These are phyloP conservation scores for Rhagophthalmus giganteus DNA, from an alignment of 2,888 invertebrate species.

Conservation along the genomic window DNA sequence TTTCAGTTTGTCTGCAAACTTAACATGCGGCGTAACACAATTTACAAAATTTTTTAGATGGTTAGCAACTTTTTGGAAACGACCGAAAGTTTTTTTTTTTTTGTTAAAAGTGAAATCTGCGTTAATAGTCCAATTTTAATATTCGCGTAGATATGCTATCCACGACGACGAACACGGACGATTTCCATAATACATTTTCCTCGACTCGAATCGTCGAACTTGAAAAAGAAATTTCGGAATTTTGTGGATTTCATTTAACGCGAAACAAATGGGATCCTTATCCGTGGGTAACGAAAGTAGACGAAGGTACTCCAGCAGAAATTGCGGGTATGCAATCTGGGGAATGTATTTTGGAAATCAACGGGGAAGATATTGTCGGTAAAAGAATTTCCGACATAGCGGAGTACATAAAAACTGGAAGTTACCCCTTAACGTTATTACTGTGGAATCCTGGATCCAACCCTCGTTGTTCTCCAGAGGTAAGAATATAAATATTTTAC, in stretches of 20 bases:
- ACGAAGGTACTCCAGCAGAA: slow-evolving; percentile 64
- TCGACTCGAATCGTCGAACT: slow-evolving; percentile 58
- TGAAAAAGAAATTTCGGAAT: slow-evolving; percentile 62
- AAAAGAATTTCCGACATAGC: slow-evolving; percentile 60
- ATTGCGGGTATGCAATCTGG: slow-evolving; percentile 67
- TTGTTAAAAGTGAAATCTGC: slow-evolving; percentile 41
- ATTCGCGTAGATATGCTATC: too few species aligned
- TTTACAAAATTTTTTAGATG: slow-evolving; percentile 36
- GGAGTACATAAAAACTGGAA: slow-evolving; percentile 55
- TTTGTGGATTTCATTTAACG: slow-evolving; percentile 73
- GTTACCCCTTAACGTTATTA: slow-evolving; percentile 55
- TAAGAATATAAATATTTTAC: too few species aligned
- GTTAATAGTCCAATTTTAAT: slow-evolving; percentile 37
- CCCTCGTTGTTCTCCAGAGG: slow-evolving; percentile 57
- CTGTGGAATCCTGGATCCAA: slow-evolving; percentile 59
- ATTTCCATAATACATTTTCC: slow-evolving; percentile 40
- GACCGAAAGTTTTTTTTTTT: too few species aligned
- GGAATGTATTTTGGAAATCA: slow-evolving; percentile 70
- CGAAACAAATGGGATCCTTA: slow-evolving; percentile 81
- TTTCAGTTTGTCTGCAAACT: slow-evolving; percentile 4
- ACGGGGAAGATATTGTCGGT: slow-evolving; percentile 60
- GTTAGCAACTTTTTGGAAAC: slow-evolving; percentile 42
- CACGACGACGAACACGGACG: too few species aligned
- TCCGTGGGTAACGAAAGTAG: slow-evolving; percentile 76
- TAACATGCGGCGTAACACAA: slow-evolving; percentile 1